Evolutionary conservation across 2,113 vertebrate species (phyloP).

Genomic region (Pluvianellus socialis): DNA sequence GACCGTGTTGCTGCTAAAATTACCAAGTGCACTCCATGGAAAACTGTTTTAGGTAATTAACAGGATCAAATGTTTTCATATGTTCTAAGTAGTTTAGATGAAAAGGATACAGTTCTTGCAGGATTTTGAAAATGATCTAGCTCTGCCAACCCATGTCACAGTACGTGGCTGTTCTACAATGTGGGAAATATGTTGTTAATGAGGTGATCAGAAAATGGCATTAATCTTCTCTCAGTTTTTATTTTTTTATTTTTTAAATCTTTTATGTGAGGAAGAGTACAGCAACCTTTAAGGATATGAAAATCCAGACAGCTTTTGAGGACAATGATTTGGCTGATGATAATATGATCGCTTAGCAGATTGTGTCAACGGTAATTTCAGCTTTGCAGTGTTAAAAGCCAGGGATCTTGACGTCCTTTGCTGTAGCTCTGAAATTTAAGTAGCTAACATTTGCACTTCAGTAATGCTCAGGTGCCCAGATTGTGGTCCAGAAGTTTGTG

Average conservation of each 20-base stretch:
- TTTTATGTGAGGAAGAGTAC: background rate
- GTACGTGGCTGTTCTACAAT: background rate
- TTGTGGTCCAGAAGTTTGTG: background rate
- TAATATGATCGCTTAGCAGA: background rate
- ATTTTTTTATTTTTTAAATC: background rate
- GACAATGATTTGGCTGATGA: background rate
- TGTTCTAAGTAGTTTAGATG: background rate
- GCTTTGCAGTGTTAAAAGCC: background rate
- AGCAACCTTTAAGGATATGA: background rate
- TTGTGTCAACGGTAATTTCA: background rate
- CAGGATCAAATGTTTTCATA: constrained; percentile 11
- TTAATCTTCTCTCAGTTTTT: background rate
- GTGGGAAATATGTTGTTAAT: background rate
- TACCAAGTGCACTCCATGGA: background rate
- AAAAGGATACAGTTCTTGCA: constrained; percentile 14
- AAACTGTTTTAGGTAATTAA: background rate
- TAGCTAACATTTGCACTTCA: background rate
- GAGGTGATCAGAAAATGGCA: background rate
- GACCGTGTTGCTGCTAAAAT: background rate
- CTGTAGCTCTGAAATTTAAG: background rate
- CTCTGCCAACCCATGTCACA: background rate
- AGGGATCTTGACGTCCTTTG: background rate
- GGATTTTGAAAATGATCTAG: background rate
- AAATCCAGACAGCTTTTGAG: background rate
- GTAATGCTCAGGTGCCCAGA: background rate